Conservation (phyloP, 2,113 vertebrate genomes). For the Macroglossus sobrinus region DNA sequence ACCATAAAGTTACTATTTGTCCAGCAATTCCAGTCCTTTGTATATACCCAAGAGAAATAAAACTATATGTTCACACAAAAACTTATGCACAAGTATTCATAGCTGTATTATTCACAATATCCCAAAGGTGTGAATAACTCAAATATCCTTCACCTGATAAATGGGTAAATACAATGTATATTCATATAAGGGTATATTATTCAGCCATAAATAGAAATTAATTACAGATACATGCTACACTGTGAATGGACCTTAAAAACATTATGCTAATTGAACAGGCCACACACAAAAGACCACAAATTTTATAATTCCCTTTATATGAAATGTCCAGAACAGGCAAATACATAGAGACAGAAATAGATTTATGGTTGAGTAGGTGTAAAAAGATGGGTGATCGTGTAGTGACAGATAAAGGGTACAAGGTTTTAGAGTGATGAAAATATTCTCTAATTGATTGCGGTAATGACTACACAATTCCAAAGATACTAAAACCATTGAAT, state of each 20-base stretch:
- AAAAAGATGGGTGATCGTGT: not conserved
- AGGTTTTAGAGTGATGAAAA: not conserved
- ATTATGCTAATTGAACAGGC: not conserved
- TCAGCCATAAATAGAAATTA: not conserved
- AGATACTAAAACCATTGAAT: not conserved
- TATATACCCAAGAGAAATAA: not conserved
- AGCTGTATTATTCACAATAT: not conserved
- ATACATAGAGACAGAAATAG: not conserved
- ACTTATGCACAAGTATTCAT: not conserved
- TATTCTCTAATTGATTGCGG: not conserved
- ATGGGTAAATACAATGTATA: not conserved
- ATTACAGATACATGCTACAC: not conserved
- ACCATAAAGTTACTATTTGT: not conserved
- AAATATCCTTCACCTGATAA: not conserved
- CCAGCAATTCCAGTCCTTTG: not conserved
- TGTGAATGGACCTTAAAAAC: not conserved
- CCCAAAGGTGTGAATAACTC: not conserved
- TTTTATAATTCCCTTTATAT: too few species aligned
- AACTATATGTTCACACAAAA: not conserved
- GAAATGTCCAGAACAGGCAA: too few species aligned
- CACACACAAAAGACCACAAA: not conserved
- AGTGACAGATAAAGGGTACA: not conserved
- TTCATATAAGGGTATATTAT: not conserved
- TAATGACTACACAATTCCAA: not conserved
- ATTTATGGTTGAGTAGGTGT: not conserved